Percentiles rank a stretch among this genome's conserved stretches.
Conservation (phyloP, 2,888 invertebrate genomes). For the Ptycholaimellus sp. region DNA sequence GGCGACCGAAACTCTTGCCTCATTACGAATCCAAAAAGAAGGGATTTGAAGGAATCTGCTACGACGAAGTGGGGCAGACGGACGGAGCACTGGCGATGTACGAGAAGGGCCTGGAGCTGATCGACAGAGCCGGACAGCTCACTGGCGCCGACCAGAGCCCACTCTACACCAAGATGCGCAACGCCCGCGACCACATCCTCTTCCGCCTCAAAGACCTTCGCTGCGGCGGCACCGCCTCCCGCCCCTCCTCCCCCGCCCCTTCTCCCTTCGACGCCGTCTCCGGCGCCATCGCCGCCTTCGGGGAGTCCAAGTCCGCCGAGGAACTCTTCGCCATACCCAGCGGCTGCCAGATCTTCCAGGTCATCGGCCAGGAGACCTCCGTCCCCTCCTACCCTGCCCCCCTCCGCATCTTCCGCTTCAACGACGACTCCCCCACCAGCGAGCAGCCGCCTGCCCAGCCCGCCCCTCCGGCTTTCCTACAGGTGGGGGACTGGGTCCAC, state of each 20-base stretch:
- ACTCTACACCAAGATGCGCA: slow-evolving; percentile 41
- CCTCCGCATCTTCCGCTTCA: slow-evolving; percentile 33
- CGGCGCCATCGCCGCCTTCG: slow-evolving; percentile 5
- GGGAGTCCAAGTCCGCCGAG: slow-evolving; percentile 6
- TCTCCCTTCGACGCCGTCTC: background rate
- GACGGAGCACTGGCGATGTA: slow-evolving; percentile 30
- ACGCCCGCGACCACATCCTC: slow-evolving; percentile 33
- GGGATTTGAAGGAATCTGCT: slow-evolving; percentile 7
- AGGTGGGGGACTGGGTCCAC: slow-evolving; percentile 40
- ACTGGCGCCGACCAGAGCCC: slow-evolving; percentile 35
- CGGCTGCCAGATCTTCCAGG: slow-evolving; percentile 39
- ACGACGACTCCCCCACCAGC: slow-evolving; percentile 11
- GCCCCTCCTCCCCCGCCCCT: slow-evolving; percentile 10
- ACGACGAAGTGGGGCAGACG: slow-evolving; percentile 8
- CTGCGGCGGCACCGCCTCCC: slow-evolving; percentile 7
- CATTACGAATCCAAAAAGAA: too few relatives aligned
- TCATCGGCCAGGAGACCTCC: slow-evolving; percentile 38
- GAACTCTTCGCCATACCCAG: slow-evolving; percentile 34
- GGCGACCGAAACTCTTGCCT: too few relatives aligned
- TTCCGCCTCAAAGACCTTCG: slow-evolving; percentile 19
- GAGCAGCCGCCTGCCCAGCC: slow-evolving; percentile 6
- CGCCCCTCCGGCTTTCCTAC: slow-evolving; percentile 16
- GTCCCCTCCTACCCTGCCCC: slow-evolving; percentile 39
- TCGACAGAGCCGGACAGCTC: slow-evolving; percentile 33
- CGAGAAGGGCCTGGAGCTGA: slow-evolving; percentile 36